Percentiles rank a stretch among this genome's conserved stretches.
phyloP scores from a whole-genome alignment of 2,113 vertebrate genomes.

The Thinocorus orbignyianus region DNA sequence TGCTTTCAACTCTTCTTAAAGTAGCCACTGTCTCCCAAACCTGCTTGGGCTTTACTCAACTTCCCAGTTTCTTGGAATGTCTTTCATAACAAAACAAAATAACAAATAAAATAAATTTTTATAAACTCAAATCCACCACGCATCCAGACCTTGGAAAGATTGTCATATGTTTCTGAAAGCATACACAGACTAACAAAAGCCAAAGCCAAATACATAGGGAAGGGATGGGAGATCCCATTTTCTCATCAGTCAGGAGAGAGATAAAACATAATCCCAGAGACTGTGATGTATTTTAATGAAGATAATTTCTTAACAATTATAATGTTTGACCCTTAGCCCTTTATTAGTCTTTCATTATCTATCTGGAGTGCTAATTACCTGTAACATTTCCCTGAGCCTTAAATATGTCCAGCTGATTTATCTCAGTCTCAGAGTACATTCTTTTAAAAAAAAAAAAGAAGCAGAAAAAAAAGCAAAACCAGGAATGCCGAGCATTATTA shows the following conservation, averaged over 20 bases:
- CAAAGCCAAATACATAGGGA: neutral
- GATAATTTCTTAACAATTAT: neutral
- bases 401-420: neutral
- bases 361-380: neutral
- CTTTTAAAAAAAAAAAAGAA: neutral
- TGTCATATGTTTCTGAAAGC: neutral
- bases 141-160: neutral
- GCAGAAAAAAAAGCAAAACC: neutral
- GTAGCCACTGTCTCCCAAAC: neutral
- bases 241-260: neutral
- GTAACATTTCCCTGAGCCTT: neutral
- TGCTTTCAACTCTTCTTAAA: neutral
- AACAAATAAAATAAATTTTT: neutral
- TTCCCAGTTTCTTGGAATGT: neutral
- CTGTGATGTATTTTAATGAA: neutral
- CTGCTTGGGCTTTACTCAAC: neutral
- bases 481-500: neutral
- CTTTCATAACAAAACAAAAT: neutral
- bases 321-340: neutral
- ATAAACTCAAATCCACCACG: neutral
- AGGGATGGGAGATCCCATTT: neutral
- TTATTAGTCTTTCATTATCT: constrained; percentile 7
- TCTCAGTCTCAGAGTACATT: neutral
- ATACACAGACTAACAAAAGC: neutral
- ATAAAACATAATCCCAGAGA: neutral